Percentiles rank a stretch among this genome's conserved stretches.
Conservation (phyloP, 2,113 vertebrate species). For the Podarcis cretensis region DNA sequence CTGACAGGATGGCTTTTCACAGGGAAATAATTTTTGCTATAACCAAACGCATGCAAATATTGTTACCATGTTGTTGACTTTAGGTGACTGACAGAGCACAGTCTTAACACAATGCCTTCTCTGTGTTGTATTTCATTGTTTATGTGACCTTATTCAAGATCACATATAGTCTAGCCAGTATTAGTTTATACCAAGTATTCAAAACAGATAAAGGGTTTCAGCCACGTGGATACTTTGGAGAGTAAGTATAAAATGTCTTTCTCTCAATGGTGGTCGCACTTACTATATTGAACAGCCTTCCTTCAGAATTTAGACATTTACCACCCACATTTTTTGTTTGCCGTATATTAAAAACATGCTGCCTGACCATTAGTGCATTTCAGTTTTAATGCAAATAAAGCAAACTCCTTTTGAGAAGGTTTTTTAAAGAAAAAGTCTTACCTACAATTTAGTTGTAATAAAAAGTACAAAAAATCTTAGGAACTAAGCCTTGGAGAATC, state of each 20-base stretch:
- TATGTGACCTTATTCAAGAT: neutral
- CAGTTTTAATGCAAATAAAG: neutral
- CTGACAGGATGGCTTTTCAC: neutral
- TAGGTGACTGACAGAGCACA: neutral
- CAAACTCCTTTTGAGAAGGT: neutral
- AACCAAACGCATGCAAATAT: neutral
- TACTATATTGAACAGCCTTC: no score
- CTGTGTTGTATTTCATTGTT: neutral
- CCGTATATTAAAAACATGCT: no score
- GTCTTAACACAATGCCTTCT: neutral
- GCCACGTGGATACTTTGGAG: neutral
- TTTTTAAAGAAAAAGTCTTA: neutral
- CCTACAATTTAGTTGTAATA: neutral
- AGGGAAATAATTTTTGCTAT: neutral
- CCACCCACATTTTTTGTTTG: no score
- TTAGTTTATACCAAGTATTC: neutral
- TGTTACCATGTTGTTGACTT: neutral
- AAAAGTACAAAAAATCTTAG: neutral
- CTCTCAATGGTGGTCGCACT: no score
- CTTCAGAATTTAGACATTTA: no score
- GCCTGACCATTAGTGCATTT: neutral
- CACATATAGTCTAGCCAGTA: fast-evolving
- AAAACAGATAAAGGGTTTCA: neutral
- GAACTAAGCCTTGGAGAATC: neutral
- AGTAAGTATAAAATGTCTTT: neutral